Conservation (phyloP, 2,113 vertebrate genomes). For the Plectropomus leopardus region DNA sequence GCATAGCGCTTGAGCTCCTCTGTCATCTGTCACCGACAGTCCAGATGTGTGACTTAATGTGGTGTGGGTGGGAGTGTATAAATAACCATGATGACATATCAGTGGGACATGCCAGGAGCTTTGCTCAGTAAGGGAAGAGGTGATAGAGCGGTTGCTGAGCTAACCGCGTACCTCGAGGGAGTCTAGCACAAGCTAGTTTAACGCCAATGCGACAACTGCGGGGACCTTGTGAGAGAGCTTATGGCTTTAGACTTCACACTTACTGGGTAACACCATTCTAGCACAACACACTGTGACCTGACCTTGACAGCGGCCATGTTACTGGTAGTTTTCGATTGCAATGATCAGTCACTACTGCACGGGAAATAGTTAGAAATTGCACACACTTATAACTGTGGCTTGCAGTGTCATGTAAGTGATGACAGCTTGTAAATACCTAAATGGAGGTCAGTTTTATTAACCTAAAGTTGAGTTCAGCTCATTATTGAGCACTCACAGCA, state of each 20-base stretch:
- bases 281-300: constrained; percentile 49
- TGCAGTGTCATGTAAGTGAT: background rate
- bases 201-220: constrained; percentile 72
- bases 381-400: background rate
- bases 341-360: constrained; percentile 5
- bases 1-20: constrained; percentile 41
- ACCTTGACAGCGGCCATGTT: constrained; percentile 67
- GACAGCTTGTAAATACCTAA: background rate
- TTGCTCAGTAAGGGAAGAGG: constrained; percentile 43
- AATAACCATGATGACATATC: constrained; percentile 77
- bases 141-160: constrained; percentile 40
- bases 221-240: constrained; percentile 73
- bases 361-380: constrained; percentile 15
- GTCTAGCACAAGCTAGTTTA: constrained; percentile 60
- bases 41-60: constrained; percentile 75
- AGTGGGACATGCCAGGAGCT: constrained; percentile 54
- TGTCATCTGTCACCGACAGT: constrained; percentile 61
- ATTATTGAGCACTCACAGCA: constrained; percentile 8
- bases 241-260: constrained; percentile 72
- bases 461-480: constrained; percentile 15
- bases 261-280: constrained; percentile 64
- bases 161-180: constrained; percentile 57
- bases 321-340: constrained; percentile 51
- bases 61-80: constrained; percentile 46
- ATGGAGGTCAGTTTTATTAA: constrained; percentile 32